These are phyloP conservation scores for Gadus macrocephalus DNA, from an alignment of 2,113 vertebrate genomes.

Conservation along the genomic window DNA sequence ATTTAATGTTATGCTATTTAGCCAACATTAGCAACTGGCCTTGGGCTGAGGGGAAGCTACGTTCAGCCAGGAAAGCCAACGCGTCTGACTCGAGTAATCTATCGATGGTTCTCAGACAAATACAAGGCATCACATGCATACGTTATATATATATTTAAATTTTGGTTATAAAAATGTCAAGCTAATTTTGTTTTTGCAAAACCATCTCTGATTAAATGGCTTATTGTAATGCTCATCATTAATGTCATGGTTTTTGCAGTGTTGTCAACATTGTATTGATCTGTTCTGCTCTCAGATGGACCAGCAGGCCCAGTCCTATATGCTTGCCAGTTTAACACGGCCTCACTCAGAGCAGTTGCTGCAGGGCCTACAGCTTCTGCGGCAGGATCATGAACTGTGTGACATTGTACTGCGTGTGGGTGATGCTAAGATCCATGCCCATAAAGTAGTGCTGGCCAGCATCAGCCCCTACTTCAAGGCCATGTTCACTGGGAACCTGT, in stretches of 20 bases:
- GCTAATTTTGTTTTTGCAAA: no score
- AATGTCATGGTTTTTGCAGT: neutral
- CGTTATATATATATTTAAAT: no score
- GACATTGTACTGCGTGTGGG: slow-evolving; percentile 93
- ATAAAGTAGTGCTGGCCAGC: slow-evolving; percentile 95
- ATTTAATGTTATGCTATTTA: no score
- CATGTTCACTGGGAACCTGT: slow-evolving; percentile 97
- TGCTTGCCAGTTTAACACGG: slow-evolving; percentile 94
- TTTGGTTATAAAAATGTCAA: no score
- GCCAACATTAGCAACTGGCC: no score
- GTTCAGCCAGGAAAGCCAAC: no score
- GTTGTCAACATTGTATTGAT: neutral
- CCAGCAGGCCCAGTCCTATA: slow-evolving; percentile 89
- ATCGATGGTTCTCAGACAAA: no score
- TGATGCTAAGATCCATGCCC: slow-evolving; percentile 94
- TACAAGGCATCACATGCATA: no score
- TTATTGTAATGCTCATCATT: no score
- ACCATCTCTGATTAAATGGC: no score
- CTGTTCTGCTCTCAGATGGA: slow-evolving; percentile 81
- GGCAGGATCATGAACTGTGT: slow-evolving; percentile 94
- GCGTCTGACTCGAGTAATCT: no score
- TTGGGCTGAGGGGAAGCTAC: no score
- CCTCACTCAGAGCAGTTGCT: slow-evolving; percentile 96
- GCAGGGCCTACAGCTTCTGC: slow-evolving; percentile 94
- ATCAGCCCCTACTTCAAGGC: slow-evolving; percentile 99